Percentiles rank a stretch among this genome's conserved stretches.
Evolutionary conservation across 2,888 invertebrate species (phyloP).

Genomic region (Cantharis rufa): DNA sequence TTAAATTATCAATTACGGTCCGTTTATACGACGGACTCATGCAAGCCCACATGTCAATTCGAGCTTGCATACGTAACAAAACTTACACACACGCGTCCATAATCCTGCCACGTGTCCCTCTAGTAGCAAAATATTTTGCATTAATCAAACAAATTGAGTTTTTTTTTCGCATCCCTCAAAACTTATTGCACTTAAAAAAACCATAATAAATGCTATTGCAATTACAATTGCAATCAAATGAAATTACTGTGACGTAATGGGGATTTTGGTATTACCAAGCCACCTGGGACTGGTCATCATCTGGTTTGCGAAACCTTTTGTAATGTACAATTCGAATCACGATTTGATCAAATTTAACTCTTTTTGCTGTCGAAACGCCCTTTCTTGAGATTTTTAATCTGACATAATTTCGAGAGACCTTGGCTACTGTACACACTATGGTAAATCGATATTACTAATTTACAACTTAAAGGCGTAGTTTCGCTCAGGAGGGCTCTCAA

Average conservation of each 20-base stretch:
- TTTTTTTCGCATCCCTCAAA: background rate
- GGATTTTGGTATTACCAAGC: slow-evolving; percentile 31
- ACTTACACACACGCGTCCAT: slow-evolving; percentile 44
- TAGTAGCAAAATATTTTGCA: slow-evolving; percentile 12
- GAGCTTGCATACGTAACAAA: slow-evolving; percentile 38
- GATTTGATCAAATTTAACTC: slow-evolving; percentile 25
- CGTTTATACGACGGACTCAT: slow-evolving; percentile 27
- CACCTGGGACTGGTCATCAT: slow-evolving; percentile 43
- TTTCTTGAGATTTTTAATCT: background rate
- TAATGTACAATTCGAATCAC: slow-evolving; percentile 33
- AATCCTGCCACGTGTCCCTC: slow-evolving; percentile 44
- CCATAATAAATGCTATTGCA: slow-evolving; percentile 4
- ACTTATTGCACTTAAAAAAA: background rate
- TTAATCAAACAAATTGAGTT: background rate
- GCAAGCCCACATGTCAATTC: slow-evolving; percentile 18
- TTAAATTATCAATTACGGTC: slow-evolving; percentile 36
- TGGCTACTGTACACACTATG: background rate
- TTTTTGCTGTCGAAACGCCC: background rate
- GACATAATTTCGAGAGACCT: background rate
- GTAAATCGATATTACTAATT: background rate
- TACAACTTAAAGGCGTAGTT: background rate
- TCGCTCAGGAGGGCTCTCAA: background rate
- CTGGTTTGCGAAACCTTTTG: slow-evolving; percentile 33
- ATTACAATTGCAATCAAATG: slow-evolving; percentile 18
- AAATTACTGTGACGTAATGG: slow-evolving; percentile 25